Evolutionary conservation across 2,113 vertebrate species (phyloP).

Genomic region (Elgaria multicarinata): DNA sequence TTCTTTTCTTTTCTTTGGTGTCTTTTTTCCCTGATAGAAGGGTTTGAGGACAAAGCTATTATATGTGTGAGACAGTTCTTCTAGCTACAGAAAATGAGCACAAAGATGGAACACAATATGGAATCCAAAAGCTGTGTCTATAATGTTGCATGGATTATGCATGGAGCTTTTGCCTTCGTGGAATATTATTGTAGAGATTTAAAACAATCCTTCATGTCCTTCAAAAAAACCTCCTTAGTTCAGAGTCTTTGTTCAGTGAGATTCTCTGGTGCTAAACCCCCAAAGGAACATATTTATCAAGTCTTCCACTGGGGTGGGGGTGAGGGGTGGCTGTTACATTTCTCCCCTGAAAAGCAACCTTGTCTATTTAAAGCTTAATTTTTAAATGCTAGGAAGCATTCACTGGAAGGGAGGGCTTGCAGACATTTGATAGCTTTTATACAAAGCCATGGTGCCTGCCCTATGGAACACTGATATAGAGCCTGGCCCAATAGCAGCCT

Average conservation of each 20-base stretch:
- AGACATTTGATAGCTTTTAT: constrained; percentile 33
- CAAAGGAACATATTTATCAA: not conserved
- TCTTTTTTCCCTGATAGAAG: not conserved
- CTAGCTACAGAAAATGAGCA: not conserved
- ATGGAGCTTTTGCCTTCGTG: not conserved
- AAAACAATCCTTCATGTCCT: not conserved
- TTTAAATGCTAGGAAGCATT: not conserved
- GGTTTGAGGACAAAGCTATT: not conserved
- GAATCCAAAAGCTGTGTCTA: constrained; percentile 38
- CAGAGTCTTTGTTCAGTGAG: not conserved
- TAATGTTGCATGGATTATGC: not conserved
- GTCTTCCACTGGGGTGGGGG: not conserved
- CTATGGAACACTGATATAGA: constrained; percentile 33
- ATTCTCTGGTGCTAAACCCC: constrained; percentile 1
- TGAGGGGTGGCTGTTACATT: not conserved
- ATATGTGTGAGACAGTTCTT: not conserved
- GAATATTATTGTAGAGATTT: not conserved
- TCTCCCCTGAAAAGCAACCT: not conserved
- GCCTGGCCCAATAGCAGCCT: not conserved
- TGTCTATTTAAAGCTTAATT: constrained; percentile 15
- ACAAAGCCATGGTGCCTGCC: not conserved
- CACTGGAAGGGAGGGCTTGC: constrained; percentile 27
- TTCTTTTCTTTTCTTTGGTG: not conserved
- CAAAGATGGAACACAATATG: constrained; percentile 6
- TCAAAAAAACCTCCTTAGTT: not conserved